These are phyloP conservation scores for Caradrina clavipalpis DNA, from an alignment of 2,888 invertebrate species.

Conservation along the genomic window DNA sequence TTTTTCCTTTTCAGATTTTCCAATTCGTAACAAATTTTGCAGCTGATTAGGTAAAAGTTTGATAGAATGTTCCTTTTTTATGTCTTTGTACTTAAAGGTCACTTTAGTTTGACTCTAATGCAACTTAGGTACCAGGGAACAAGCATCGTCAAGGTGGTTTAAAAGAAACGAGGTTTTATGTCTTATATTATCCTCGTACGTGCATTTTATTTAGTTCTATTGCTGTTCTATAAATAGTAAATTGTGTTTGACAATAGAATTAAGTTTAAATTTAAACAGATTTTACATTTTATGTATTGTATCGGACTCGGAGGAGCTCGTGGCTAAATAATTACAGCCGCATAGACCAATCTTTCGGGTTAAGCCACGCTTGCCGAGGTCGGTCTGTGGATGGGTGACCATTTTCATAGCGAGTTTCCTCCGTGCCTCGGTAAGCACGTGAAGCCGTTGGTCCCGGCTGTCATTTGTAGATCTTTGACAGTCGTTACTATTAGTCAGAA, in stretches of 20 bases:
- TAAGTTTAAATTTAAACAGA: not conserved
- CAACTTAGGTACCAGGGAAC: conserved; percentile 49
- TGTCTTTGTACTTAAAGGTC: conserved; percentile 9
- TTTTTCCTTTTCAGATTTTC: not conserved
- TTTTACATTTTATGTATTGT: too few relatives aligned
- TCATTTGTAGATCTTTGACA: too few relatives aligned
- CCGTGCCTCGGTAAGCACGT: too few relatives aligned
- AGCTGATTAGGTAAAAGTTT: not conserved
- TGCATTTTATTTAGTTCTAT: conserved; percentile 34
- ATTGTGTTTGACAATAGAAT: not conserved
- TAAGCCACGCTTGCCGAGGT: too few relatives aligned
- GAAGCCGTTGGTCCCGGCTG: too few relatives aligned
- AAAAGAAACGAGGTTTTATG: conserved; percentile 25
- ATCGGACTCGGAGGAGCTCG: too few relatives aligned
- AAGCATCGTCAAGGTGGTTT: conserved; percentile 46
- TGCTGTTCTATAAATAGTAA: conserved; percentile 7
- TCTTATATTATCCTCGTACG: conserved; percentile 18
- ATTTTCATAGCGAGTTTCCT: too few relatives aligned
- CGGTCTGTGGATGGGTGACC: too few relatives aligned
- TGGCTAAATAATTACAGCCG: too few relatives aligned
- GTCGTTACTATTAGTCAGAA: too few relatives aligned
- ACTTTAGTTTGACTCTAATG: conserved; percentile 29
- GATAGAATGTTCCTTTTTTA: conserved; percentile 5
- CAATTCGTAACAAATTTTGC: not conserved
- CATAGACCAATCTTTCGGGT: too few relatives aligned